Percentiles rank a stretch among this genome's conserved stretches.
Evolutionary conservation across 1,140 invertebrate species (phyloP).

Genomic region (Lucilia cuprina): DNA sequence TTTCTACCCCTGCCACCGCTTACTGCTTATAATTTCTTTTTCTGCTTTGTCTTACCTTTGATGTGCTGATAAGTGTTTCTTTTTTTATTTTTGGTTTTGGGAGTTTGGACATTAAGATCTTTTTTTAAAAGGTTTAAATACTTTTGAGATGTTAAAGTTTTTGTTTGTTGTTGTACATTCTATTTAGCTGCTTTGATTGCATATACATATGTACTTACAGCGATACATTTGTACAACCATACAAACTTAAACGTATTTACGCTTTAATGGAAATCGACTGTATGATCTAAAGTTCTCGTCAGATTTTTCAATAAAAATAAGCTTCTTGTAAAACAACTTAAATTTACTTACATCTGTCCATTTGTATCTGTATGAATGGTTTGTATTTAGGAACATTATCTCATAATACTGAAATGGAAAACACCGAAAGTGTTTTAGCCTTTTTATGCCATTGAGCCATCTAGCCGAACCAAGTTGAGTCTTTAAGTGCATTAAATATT

Average conservation of each 20-base stretch:
- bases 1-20: neutral
- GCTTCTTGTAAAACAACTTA: conserved; percentile 13
- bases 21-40: neutral
- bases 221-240: neutral
- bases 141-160: conserved; percentile 26
- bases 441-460: neutral
- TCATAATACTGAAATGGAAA: neutral
- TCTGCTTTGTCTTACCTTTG: neutral
- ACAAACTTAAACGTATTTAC: no score
- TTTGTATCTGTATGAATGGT: neutral
- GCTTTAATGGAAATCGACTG: neutral
- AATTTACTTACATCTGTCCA: neutral
- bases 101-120: conserved; percentile 21
- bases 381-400: neutral
- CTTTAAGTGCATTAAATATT: conserved; percentile 23
- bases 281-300: neutral
- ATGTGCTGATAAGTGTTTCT: conserved; percentile 13
- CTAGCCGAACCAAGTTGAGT: neutral
- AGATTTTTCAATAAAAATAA: conserved; percentile 26
- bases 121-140: conserved; percentile 27
- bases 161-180: neutral
- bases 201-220: no score
- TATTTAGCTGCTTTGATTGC: neutral
- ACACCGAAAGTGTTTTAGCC: neutral
- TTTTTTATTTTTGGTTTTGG: neutral